phyloP scores from a whole-genome alignment of 2,888 invertebrate species.

The Tuberolachnus salignus region DNA sequence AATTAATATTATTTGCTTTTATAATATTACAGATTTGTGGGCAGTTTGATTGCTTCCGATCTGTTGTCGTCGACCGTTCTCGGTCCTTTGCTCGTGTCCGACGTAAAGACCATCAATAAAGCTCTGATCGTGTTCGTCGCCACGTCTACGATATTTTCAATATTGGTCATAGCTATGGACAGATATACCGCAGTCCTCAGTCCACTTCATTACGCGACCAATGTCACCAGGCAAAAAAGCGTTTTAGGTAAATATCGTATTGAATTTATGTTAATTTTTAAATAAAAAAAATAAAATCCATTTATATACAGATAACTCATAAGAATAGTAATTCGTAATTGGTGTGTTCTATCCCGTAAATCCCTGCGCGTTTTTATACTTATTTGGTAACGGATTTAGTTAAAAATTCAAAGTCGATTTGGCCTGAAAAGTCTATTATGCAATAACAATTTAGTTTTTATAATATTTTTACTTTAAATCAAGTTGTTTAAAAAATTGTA shows the following conservation, averaged over 20 bases:
- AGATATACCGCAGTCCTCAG: constrained; percentile 65
- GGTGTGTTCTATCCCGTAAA: too few relatives aligned
- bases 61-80: constrained; percentile 64
- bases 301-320: too few relatives aligned
- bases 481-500: too few relatives aligned
- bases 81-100: constrained; percentile 63
- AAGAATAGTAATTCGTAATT: too few relatives aligned
- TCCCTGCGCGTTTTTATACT: too few relatives aligned
- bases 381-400: too few relatives aligned
- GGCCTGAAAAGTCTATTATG: too few relatives aligned
- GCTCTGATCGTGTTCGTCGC: constrained; percentile 64
- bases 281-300: too few relatives aligned
- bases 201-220: constrained; percentile 66
- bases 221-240: constrained; percentile 64
- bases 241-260: constrained; percentile 59
- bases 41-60: constrained; percentile 65
- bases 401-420: too few relatives aligned
- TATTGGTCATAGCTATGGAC: constrained; percentile 65
- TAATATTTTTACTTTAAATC: too few relatives aligned
- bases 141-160: constrained; percentile 65
- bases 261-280: not conserved
- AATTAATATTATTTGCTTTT: too few relatives aligned
- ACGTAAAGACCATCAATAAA: constrained; percentile 61
- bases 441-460: too few relatives aligned
- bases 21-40: constrained; percentile 63